Percentiles rank a stretch among this genome's conserved stretches.
Evolutionary conservation across 2,797 vertebrate genomes (phyloP).

Genomic region (Limosa lapponica): DNA sequence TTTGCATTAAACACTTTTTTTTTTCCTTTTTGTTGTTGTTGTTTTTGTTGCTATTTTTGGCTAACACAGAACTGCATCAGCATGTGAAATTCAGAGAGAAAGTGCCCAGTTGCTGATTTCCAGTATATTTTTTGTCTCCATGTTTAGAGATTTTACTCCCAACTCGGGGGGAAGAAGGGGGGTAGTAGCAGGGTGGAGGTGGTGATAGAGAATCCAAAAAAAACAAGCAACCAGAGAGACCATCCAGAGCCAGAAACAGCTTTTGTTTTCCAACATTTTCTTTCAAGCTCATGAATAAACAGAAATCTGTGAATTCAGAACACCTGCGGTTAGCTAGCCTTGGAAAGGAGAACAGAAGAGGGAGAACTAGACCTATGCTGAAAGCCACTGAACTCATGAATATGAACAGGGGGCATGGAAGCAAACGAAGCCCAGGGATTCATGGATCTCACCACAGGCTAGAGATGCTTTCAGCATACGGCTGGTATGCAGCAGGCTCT

Average conservation of each 20-base stretch:
- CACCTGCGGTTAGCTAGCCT: background rate
- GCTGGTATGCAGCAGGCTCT: background rate
- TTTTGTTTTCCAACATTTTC: conserved; percentile 26
- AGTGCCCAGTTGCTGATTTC: conserved; percentile 17
- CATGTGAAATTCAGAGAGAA: conserved; percentile 11
- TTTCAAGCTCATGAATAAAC: conserved; percentile 30
- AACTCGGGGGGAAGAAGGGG: background rate
- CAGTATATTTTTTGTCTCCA: background rate
- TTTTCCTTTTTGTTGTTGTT: background rate
- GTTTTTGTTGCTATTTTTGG: conserved; percentile 51
- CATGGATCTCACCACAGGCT: background rate
- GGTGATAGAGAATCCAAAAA: background rate
- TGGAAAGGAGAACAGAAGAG: conserved; percentile 9
- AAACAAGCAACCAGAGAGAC: background rate
- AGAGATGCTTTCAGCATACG: background rate
- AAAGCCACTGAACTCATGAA: conserved; percentile 30
- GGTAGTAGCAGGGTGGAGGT: background rate
- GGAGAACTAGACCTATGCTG: background rate
- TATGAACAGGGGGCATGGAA: background rate
- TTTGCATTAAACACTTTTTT: conserved; percentile 49
- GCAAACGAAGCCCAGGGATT: background rate
- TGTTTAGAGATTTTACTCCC: background rate
- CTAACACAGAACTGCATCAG: conserved; percentile 12
- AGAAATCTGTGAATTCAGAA: conserved; percentile 26
- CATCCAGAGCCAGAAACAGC: background rate